phyloP scores from a whole-genome alignment of 2,113 vertebrate species.

The Hippocampus zosterae region DNA sequence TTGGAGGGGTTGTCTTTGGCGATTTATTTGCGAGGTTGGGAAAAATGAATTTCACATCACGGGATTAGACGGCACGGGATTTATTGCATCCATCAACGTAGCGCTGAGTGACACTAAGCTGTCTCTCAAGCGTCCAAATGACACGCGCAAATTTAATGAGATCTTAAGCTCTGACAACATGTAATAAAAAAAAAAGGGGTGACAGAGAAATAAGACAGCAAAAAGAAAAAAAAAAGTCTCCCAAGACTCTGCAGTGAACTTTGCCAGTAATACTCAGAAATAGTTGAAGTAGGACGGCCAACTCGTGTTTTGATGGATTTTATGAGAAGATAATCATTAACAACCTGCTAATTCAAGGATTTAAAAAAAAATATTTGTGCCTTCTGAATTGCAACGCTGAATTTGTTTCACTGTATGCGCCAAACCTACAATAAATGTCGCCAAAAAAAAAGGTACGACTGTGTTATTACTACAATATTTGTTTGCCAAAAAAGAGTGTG shows the following conservation, averaged over 20 bases:
- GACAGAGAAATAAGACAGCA: constrained; percentile 63
- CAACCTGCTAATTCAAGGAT: background rate
- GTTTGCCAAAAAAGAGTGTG: background rate
- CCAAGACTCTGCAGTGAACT: constrained; percentile 42
- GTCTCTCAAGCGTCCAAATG: constrained; percentile 75
- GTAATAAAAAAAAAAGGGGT: constrained; percentile 76
- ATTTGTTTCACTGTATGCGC: background rate
- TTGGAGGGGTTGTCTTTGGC: constrained; percentile 59
- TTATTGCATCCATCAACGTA: constrained; percentile 70
- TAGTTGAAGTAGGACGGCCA: background rate
- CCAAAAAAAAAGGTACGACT: background rate
- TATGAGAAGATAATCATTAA: background rate
- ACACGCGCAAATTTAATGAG: constrained; percentile 74
- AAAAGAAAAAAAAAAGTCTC: constrained; percentile 58
- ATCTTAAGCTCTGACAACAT: constrained; percentile 75
- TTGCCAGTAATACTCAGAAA: background rate
- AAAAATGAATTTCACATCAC: constrained; percentile 76
- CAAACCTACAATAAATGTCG: background rate
- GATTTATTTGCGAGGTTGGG: constrained; percentile 70
- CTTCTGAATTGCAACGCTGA: background rate
- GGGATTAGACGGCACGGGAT: constrained; percentile 73
- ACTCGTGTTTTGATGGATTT: background rate
- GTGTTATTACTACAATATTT: background rate
- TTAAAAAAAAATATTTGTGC: background rate
- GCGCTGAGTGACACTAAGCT: constrained; percentile 73